These are phyloP conservation scores for Mus spicilegus DNA, from an alignment of 2,113 vertebrate genomes.

Conservation along the genomic window DNA sequence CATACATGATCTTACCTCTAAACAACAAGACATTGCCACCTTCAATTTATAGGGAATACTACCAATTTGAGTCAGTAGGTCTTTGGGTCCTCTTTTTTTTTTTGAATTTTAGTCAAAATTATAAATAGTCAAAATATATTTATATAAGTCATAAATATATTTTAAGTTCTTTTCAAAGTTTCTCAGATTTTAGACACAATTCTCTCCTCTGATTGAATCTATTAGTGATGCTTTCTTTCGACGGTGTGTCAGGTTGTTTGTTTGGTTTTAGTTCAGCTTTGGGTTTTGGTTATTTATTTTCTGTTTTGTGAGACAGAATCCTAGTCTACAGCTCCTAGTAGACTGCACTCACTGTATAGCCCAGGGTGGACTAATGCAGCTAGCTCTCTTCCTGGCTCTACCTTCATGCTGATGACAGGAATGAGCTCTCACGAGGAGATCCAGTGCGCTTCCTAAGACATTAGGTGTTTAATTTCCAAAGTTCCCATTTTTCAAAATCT, in stretches of 20 bases:
- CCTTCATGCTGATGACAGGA: background rate
- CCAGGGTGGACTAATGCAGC: background rate
- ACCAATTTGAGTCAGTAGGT: background rate
- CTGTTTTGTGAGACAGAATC: background rate
- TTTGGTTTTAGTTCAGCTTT: background rate
- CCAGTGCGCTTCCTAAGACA: background rate
- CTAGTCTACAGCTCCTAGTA: background rate
- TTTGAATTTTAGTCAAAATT: background rate
- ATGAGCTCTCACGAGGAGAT: background rate
- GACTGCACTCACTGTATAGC: background rate
- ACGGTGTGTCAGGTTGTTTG: background rate
- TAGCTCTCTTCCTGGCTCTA: background rate
- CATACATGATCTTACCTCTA: background rate
- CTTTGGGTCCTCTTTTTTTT: background rate
- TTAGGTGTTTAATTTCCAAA: background rate
- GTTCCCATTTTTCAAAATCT: background rate
- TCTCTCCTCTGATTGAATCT: background rate
- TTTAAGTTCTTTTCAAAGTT: background rate
- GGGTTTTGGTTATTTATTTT: background rate
- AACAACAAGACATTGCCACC: background rate
- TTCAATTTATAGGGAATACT: background rate
- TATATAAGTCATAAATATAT: background rate
- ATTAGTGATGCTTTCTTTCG: background rate
- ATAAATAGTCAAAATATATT: too few species aligned
- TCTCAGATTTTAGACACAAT: background rate